These are phyloP conservation scores for Mormoops blainvillei DNA, from an alignment of 2,113 vertebrate genomes.

Conservation along the genomic window DNA sequence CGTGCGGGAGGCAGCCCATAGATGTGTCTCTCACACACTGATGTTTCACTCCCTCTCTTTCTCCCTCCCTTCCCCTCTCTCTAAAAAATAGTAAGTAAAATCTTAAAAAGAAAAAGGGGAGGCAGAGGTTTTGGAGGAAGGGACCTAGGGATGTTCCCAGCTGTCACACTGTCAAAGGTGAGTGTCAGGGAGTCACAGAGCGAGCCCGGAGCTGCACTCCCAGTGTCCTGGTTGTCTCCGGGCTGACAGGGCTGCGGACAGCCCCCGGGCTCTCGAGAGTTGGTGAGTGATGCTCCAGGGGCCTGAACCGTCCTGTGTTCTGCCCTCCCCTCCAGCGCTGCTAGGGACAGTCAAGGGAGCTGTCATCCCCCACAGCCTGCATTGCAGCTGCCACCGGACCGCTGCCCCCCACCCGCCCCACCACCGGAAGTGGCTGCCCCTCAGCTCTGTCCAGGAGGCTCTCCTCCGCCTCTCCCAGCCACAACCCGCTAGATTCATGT, in stretches of 20 bases:
- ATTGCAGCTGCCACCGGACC: background rate
- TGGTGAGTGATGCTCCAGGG: fast-evolving
- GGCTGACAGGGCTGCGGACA: background rate
- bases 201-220: background rate
- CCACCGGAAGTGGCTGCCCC: background rate
- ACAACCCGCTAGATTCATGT: background rate
- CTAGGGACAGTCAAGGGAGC: background rate
- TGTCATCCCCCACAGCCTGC: background rate
- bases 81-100: too few species aligned
- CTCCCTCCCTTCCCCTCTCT: too few species aligned
- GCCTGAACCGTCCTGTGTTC: background rate
- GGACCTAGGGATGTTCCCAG: background rate
- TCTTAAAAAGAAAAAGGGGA: too few species aligned
- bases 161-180: background rate
- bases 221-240: background rate
- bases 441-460: background rate
- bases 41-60: too few species aligned
- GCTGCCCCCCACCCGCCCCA: too few species aligned
- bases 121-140: background rate
- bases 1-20: too few species aligned
- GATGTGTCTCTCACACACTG: too few species aligned
- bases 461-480: background rate
- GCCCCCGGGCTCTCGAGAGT: background rate
- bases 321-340: background rate
- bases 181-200: background rate